Base-by-base conservation (phyloP, 1,140 invertebrate genomes). In the Diorhabda elongata region DNA sequence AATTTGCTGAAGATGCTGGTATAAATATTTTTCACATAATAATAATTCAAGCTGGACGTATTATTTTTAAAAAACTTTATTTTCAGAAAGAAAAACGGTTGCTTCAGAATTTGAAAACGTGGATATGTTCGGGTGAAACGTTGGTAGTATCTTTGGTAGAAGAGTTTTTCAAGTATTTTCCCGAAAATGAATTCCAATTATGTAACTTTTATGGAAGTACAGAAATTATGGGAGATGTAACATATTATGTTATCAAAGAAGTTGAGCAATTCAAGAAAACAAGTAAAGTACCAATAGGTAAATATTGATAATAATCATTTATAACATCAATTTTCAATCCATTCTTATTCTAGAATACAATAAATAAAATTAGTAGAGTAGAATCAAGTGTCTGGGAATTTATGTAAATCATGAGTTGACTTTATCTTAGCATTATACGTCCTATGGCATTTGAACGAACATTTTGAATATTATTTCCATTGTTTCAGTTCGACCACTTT, bases 141-240 rank as follows among this genome's bases (percentile, higher is more conserved):
- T 82, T 95, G 0, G 81, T 87, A 2, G 83, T 87, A 5, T 80
- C 87, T 0, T 75, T 94, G 9, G 90, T 89, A 0, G 78, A 86
- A 47, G 85, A 91, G 73, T 94, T 94, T 81, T 93, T 92, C 77
- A 78, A 83, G 42, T 85, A 86, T 68, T 94, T 94, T 68, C 76
- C 81, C 3, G 82, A 84, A 66, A 80, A 83, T 64, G 82, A 84
- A 3, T 87, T 89, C 68, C 82, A 84, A 9, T 78, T 95, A 5
- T 92, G 89, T 61, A 96, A 96, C 77, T 95, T 95, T 78, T 96
- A 95, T 74, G 94, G 94, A 0, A 94, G 92, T 70, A 95, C 94
- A 0, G 94, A 96, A 81, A 87, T 93, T 7, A 92, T 92, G 90
- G 91, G 90, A 0, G 92, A 94, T 76, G 91, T 93, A 3, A 92